Percentiles rank a stretch among this genome's conserved stretches.
Conservation (phyloP, 2,113 vertebrate genomes). For the Lophochroa leadbeateri region DNA sequence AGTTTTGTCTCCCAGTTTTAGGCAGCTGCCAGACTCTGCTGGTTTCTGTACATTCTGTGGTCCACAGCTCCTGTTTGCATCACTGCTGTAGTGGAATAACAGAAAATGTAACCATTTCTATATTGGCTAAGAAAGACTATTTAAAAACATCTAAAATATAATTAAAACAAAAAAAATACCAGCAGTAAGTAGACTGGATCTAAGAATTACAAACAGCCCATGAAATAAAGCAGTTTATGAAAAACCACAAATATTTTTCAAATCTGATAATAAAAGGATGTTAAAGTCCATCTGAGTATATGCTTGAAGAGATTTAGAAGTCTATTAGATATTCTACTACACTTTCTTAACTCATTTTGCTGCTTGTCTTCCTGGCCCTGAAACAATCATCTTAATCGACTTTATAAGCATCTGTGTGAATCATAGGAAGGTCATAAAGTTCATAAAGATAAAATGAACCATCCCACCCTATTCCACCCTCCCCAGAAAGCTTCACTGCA, state of each 20-base stretch:
- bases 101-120: neutral
- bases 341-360: neutral
- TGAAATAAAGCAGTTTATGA: neutral
- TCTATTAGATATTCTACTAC: neutral
- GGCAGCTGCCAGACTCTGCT: neutral
- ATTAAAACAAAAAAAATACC: neutral
- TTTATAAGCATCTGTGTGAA: neutral
- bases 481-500: neutral
- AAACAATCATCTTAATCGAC: neutral
- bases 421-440: neutral
- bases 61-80: neutral
- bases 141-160: neutral
- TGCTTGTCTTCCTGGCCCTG: neutral
- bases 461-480: accelerated
- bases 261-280: neutral
- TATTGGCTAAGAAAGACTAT: neutral
- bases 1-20: neutral
- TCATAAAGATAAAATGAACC: neutral
- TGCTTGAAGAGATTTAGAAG: neutral
- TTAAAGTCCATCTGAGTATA: neutral
- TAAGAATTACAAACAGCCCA: neutral
- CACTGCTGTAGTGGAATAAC: neutral
- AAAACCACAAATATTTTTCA: neutral
- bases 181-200: neutral
- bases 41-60: neutral